A percentile compares a stretch with the other conserved stretches of the same genome.
Evolutionary conservation across 53 echinoderm and acorn worm species (phyloP).

Genomic region (Paelopatides confundens): DNA sequence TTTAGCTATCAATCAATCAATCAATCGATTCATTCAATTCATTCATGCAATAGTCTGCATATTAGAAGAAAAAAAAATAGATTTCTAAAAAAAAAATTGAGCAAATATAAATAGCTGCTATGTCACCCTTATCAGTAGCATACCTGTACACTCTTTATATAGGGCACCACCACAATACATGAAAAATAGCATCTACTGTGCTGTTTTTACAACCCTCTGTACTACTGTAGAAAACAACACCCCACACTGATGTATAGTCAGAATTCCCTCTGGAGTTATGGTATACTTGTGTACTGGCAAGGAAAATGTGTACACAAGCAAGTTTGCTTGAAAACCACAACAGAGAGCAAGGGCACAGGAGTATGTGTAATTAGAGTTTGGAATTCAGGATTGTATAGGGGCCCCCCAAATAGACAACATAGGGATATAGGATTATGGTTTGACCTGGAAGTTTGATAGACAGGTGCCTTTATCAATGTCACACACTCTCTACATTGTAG

Average conservation of each 20-base stretch:
- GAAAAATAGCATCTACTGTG: too few species aligned
- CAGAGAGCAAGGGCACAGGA: constrained; percentile 21
- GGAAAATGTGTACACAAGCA: neutral
- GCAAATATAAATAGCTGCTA: too few species aligned
- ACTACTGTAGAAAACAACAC: too few species aligned
- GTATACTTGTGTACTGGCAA: neutral
- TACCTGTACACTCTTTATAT: too few species aligned
- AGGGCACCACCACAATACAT: too few species aligned
- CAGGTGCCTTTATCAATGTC: neutral
- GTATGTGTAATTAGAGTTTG: constrained; percentile 24
- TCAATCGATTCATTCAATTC: too few species aligned
- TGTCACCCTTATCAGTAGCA: too few species aligned
- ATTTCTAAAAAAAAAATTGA: too few species aligned
- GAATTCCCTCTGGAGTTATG: neutral
- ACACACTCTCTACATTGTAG: neutral
- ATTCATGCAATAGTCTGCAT: too few species aligned
- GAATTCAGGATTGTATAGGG: constrained; percentile 28
- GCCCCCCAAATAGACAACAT: constrained; percentile 16
- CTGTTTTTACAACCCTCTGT: too few species aligned
- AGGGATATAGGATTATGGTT: neutral
- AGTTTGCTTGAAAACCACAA: constrained; percentile 20
- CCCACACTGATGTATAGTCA: neutral
- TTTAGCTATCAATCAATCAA: too few species aligned
- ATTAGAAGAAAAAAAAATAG: too few species aligned
- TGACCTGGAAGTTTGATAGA: constrained; percentile 16